A percentile compares a stretch with the other conserved stretches of the same genome.
phyloP scores from a whole-genome alignment of 1,140 invertebrate species.

The Olivierus martensii region DNA sequence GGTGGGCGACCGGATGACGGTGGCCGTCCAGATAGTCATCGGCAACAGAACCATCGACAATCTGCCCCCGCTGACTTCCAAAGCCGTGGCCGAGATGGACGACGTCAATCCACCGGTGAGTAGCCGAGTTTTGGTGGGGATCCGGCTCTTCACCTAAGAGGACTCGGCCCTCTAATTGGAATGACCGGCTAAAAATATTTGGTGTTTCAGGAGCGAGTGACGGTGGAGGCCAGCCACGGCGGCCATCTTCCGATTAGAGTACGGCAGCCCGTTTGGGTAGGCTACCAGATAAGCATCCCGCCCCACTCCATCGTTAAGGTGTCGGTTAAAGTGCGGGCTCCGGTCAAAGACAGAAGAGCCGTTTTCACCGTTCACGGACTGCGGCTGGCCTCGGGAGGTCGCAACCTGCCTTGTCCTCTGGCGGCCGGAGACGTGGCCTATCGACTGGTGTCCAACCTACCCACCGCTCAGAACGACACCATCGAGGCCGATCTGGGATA shows the following conservation, averaged over 20 bases:
- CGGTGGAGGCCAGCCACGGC: conserved; percentile 6
- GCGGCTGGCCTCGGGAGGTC: conserved; percentile 14
- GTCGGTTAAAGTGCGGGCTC: conserved; percentile 6
- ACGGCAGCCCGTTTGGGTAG: conserved; percentile 18
- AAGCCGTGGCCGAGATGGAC: too few relatives aligned
- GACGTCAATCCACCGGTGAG: too few relatives aligned
- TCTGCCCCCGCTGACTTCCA: too few relatives aligned
- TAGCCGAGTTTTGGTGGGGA: neutral
- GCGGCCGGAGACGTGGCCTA: conserved; percentile 7
- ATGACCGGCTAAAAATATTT: too few relatives aligned
- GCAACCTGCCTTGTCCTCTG: conserved; percentile 20
- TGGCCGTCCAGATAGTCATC: too few relatives aligned
- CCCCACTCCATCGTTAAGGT: conserved; percentile 14
- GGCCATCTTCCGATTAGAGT: conserved; percentile 11
- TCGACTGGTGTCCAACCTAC: conserved; percentile 10
- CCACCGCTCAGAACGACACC: conserved; percentile 16
- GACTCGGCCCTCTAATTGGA: neutral
- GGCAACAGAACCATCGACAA: too few relatives aligned
- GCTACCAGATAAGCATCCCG: conserved; percentile 20
- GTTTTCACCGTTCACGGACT: conserved; percentile 18
- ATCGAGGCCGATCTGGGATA: conserved; percentile 17
- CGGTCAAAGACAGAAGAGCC: conserved; percentile 13
- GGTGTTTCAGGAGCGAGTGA: conserved; percentile 8
- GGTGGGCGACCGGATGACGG: neutral
- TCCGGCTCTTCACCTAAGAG: too few relatives aligned